phyloP scores from a whole-genome alignment of 2,113 vertebrate genomes.

The Megaceryle maxima region DNA sequence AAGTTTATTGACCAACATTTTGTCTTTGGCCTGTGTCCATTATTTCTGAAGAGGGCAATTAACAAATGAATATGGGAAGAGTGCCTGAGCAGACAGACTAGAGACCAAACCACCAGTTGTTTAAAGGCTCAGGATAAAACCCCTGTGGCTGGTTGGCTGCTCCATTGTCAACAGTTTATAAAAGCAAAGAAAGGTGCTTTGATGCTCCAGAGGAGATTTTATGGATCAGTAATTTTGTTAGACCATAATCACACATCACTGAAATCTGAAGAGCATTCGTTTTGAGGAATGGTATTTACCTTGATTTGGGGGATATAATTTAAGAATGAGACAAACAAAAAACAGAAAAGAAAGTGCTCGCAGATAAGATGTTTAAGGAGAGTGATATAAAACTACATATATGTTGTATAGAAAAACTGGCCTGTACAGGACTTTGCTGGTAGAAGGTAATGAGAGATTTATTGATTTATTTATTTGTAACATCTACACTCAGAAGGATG shows the following conservation, averaged over 20 bases:
- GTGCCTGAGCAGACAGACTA: background rate
- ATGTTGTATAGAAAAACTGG: background rate
- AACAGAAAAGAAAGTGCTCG: background rate
- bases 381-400: background rate
- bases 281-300: background rate
- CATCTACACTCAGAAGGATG: background rate
- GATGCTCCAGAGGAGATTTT: background rate
- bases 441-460: background rate
- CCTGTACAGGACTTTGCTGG: background rate
- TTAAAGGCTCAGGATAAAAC: slow-evolving; percentile 1
- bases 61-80: background rate
- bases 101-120: background rate
- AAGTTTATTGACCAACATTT: background rate
- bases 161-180: background rate
- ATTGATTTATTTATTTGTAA: background rate
- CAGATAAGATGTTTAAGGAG: background rate
- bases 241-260: background rate
- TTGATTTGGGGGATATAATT: background rate
- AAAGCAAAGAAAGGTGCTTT: background rate
- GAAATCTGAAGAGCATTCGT: background rate
- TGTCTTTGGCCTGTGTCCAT: background rate
- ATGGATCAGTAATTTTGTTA: background rate
- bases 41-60: background rate
- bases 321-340: background rate
- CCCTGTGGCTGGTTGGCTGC: background rate